A percentile compares a stretch with the other conserved stretches of the same genome.
These are phyloP conservation scores for Ochropleura leucogaster DNA, from an alignment of 2,888 invertebrate genomes.

Conservation along the genomic window DNA sequence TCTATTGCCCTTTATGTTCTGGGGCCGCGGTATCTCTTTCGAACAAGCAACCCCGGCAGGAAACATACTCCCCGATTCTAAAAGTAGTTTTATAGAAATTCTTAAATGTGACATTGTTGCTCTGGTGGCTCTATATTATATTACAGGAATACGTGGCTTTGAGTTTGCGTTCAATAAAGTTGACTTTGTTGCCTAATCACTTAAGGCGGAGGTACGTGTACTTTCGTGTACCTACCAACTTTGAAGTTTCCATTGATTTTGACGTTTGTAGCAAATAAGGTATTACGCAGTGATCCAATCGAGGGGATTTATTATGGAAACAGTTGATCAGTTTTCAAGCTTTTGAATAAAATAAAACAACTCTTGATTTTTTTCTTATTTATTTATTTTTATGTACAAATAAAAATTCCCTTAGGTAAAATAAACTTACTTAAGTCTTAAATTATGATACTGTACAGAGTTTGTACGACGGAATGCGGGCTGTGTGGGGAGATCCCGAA, in stretches of 20 bases:
- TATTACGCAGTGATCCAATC: background rate
- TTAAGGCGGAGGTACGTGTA: background rate
- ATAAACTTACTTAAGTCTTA: slow-evolving; percentile 86
- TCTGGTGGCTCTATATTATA: background rate
- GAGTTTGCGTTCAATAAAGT: background rate
- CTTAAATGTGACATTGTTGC: background rate
- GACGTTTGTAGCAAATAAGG: background rate
- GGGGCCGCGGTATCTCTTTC: too few relatives aligned
- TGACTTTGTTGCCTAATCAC: background rate
- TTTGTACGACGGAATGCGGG: slow-evolving; percentile 81
- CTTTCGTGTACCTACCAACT: too few relatives aligned
- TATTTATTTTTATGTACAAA: slow-evolving; percentile 87
- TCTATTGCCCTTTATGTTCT: too few relatives aligned
- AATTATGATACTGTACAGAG: slow-evolving; percentile 79
- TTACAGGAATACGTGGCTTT: slow-evolving; percentile 3
- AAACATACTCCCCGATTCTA: too few relatives aligned
- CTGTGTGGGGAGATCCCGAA: slow-evolving; percentile 80
- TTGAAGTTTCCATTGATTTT: background rate
- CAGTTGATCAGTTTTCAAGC: background rate
- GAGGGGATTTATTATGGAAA: background rate
- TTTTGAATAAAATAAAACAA: slow-evolving; percentile 42
- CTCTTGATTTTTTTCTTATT: slow-evolving; percentile 66
- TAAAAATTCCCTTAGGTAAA: slow-evolving; percentile 85
- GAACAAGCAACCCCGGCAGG: too few relatives aligned
- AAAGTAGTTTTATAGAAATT: too few relatives aligned